Conservation (phyloP, 2,888 invertebrate species). For the Doris montereyensis region DNA sequence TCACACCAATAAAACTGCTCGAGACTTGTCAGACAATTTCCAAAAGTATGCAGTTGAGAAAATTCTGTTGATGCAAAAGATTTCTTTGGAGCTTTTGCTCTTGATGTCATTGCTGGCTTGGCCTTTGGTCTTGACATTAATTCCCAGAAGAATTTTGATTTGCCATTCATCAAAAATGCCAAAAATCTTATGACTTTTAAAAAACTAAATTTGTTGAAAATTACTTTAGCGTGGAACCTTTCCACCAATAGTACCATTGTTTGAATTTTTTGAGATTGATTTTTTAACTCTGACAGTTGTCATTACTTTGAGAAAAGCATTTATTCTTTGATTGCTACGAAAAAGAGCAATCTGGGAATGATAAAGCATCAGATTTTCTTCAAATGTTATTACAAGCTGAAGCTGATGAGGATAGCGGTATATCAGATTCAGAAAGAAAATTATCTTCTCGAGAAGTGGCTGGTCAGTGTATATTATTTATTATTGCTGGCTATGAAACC, state of each 20-base stretch:
- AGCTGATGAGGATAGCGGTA: too few relatives aligned
- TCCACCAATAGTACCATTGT: constrained; percentile 8
- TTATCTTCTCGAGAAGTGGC: constrained; percentile 34
- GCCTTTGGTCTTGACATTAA: constrained; percentile 40
- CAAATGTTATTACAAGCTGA: not conserved
- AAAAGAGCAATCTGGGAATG: too few relatives aligned
- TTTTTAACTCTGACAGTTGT: constrained; percentile 27
- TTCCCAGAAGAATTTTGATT: constrained; percentile 27
- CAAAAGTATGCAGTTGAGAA: not conserved
- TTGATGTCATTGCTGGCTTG: constrained; percentile 41
- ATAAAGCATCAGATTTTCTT: constrained; percentile 30
- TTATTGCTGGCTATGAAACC: constrained; percentile 39
- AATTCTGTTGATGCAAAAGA: too few relatives aligned
- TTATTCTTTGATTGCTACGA: too few relatives aligned
- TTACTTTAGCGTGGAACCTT: constrained; percentile 27
- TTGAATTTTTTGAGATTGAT: constrained; percentile 26
- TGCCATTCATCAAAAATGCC: constrained; percentile 26
- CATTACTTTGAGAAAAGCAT: too few relatives aligned
- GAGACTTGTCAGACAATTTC: not conserved
- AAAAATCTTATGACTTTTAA: constrained; percentile 27
- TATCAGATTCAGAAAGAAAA: too few relatives aligned
- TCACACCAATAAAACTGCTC: constrained; percentile 28
- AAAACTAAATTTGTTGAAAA: constrained; percentile 22
- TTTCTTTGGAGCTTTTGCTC: constrained; percentile 17
- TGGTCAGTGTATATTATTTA: constrained; percentile 28